These are phyloP conservation scores for Tautogolabrus adspersus DNA, from an alignment of 2,113 vertebrate species.

Conservation along the genomic window DNA sequence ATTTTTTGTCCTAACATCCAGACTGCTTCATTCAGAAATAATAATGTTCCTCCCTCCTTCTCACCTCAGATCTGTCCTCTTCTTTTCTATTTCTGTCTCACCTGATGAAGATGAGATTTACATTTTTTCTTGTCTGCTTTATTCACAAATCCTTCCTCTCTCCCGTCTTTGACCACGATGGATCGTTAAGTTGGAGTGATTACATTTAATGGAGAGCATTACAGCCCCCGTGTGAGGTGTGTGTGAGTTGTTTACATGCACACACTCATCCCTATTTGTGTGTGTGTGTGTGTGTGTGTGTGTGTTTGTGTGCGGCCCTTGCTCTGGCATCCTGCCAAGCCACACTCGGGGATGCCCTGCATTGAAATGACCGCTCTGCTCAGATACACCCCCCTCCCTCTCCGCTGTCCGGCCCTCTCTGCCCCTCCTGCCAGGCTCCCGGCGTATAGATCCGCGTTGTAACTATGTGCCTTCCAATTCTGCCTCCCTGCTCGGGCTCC, in stretches of 20 bases:
- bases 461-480: slow-evolving; percentile 81
- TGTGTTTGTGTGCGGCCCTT: slow-evolving; percentile 25
- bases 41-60: background rate
- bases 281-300: slow-evolving; percentile 16
- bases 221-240: slow-evolving; percentile 25
- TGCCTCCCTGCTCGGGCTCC: slow-evolving; percentile 72
- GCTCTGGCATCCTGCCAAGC: slow-evolving; percentile 52
- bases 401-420: background rate
- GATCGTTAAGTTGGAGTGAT: slow-evolving; percentile 53
- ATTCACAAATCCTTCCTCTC: slow-evolving; percentile 38
- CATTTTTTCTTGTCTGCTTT: slow-evolving; percentile 13
- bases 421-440: slow-evolving; percentile 39
- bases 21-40: slow-evolving; percentile 42
- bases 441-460: slow-evolving; percentile 76
- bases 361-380: slow-evolving; percentile 65
- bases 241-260: slow-evolving; percentile 49
- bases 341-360: slow-evolving; percentile 72
- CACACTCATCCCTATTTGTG: background rate
- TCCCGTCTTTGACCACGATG: slow-evolving; percentile 15
- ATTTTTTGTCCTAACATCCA: background rate
- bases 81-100: background rate
- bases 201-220: slow-evolving; percentile 50
- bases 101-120: background rate
- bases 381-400: slow-evolving; percentile 4
- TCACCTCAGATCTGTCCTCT: background rate